Evolutionary conservation across 2,888 invertebrate genomes (phyloP), one percentile per base, ranked within the genome.

Genomic region (Ommatoiulus sabulosus): DNA sequence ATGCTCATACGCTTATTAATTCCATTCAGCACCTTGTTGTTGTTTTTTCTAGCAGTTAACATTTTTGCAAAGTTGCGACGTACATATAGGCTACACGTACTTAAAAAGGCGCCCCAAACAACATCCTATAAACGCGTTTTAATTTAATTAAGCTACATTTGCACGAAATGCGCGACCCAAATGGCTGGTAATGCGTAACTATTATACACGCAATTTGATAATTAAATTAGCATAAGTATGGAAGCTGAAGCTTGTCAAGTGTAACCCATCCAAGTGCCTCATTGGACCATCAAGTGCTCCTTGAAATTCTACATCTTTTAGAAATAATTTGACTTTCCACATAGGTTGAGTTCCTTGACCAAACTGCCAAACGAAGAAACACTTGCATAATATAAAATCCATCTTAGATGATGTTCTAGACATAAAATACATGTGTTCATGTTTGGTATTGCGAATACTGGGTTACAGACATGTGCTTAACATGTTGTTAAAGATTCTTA

Each of bases 131-230:
- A 57, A 57, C 17, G 57, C 17, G 57, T 57, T 57, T 57, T 57
- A 57, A 57, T 57, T 57, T 57, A 12, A 57, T 57, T 57, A 57
- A 57, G 57, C 57, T 57, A 57, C 57, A 57, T 57, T 12, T 57
- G 17, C 57, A 57, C 17, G 17, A 57, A 57, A 57, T 57, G 57
- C 57, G 57, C 57, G 17, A 5, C 46, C 17, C 57, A 57, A 57
- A 7, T 57, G 57, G 57, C 57, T 57, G 57, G 57, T 57, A 57
- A 57, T 57, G 57, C 57, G 17, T 57, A 57, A 57, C 57, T 57
- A 48, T 48, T 48, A 57, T 57, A 57, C 57, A 57, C 10, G 57
- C 57, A 57, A 57, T 57, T 57, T 57, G 15, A 57, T 57, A 57
- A 57, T 57, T 57, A 57, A 12, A 57, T 57, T 57, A 57, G 57